phyloP scores from a whole-genome alignment of 2,888 invertebrate genomes.

The Nyleta sp. region DNA sequence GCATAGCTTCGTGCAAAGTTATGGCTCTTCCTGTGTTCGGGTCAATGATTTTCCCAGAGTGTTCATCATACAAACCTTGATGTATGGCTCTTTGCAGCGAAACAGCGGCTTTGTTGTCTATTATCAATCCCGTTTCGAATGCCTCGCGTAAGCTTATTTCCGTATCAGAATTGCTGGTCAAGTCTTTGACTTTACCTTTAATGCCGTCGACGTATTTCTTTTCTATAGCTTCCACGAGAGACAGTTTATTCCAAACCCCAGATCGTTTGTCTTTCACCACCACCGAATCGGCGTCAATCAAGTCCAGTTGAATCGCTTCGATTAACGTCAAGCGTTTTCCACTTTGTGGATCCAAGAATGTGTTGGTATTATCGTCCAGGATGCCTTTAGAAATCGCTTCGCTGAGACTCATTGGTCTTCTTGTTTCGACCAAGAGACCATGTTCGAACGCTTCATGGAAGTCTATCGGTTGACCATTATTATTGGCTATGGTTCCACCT shows the following conservation, averaged over 20 bases:
- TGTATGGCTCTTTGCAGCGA: constrained; percentile 93
- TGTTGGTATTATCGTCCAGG: constrained; percentile 90
- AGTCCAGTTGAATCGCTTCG: constrained; percentile 91
- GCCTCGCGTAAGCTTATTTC: constrained; percentile 90
- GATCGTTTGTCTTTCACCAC: constrained; percentile 90
- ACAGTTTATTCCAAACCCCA: constrained; percentile 90
- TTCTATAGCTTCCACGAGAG: constrained; percentile 90
- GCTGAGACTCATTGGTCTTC: constrained; percentile 90
- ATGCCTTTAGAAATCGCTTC: constrained; percentile 93
- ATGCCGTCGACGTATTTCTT: constrained; percentile 89
- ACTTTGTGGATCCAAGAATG: constrained; percentile 92
- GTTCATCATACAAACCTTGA: constrained; percentile 92
- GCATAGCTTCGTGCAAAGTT: constrained; percentile 92
- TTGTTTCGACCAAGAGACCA: constrained; percentile 91
- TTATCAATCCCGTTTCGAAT: constrained; percentile 90
- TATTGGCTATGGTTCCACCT: constrained; percentile 87
- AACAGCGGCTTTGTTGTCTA: constrained; percentile 91
- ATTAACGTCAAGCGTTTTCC: constrained; percentile 90
- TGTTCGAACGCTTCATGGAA: constrained; percentile 94
- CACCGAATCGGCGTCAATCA: constrained; percentile 93
- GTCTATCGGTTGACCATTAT: constrained; percentile 86
- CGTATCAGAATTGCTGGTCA: constrained; percentile 85
- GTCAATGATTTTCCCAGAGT: constrained; percentile 92
- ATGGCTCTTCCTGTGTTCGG: constrained; percentile 90
- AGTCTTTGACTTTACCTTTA: constrained; percentile 88